These are phyloP conservation scores for Melospiza melodia DNA, from an alignment of 2,113 vertebrate genomes.

Conservation along the genomic window DNA sequence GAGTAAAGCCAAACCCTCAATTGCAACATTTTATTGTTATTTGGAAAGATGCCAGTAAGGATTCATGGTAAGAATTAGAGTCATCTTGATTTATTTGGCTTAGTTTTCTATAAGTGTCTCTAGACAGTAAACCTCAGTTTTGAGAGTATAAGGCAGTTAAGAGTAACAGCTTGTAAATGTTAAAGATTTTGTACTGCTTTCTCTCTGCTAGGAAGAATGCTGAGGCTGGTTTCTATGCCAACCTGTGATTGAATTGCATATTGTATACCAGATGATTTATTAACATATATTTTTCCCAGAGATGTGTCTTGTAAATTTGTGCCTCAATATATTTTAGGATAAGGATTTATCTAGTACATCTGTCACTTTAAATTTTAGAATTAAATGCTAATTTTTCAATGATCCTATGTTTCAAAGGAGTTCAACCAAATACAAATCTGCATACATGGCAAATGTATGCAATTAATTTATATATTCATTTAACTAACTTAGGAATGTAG, in stretches of 20 bases:
- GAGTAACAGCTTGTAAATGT: not conserved
- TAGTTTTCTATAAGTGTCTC: not conserved
- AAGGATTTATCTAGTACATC: not conserved
- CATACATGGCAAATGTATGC: not conserved
- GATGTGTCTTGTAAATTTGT: not conserved
- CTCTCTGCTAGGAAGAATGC: not conserved
- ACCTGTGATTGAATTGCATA: not conserved
- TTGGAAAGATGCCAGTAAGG: not conserved
- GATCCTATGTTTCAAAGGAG: not conserved
- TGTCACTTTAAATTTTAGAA: not conserved
- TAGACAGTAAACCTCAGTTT: not conserved
- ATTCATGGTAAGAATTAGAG: not conserved
- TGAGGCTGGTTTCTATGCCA: not conserved
- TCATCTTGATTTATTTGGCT: constrained; percentile 11
- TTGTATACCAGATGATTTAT: not conserved
- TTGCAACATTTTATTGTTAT: not conserved
- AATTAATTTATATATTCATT: not conserved
- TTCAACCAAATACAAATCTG: not conserved
- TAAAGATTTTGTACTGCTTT: not conserved
- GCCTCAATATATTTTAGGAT: not conserved
- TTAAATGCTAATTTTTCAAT: not conserved
- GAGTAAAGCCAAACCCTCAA: not conserved
- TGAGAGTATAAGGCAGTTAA: not conserved
- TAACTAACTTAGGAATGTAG: not conserved
- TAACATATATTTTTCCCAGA: not conserved